Percentiles rank a stretch among this genome's conserved stretches.
These are phyloP conservation scores for Rhagophthalmus giganteus DNA, from an alignment of 2,888 invertebrate genomes.

Conservation along the genomic window DNA sequence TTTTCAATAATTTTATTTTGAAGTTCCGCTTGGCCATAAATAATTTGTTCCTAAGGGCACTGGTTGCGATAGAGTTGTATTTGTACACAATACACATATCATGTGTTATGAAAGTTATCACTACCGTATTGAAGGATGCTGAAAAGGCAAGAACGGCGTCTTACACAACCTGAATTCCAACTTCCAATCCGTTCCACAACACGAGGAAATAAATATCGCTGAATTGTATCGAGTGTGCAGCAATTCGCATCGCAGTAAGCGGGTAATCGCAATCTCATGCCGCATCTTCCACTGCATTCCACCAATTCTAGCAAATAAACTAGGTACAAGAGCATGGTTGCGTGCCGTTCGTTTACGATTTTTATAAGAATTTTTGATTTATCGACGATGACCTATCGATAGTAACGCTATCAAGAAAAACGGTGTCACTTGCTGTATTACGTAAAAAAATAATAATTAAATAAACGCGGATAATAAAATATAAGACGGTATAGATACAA, in stretches of 20 bases:
- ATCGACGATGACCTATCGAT: constrained; percentile 6
- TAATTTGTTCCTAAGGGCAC: constrained; percentile 7
- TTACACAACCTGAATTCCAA: constrained; percentile 34
- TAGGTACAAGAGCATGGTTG: constrained; percentile 24
- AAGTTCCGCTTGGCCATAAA: constrained; percentile 1
- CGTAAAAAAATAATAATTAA: constrained; percentile 4
- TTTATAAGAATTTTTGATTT: constrained; percentile 21
- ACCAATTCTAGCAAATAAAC: constrained; percentile 28
- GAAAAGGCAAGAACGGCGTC: constrained; percentile 16
- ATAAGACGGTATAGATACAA: constrained; percentile 1
- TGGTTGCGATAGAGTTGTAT: constrained; percentile 14
- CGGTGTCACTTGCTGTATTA: constrained; percentile 1
- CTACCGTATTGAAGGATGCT: constrained; percentile 20
- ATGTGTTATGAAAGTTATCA: constrained; percentile 19
- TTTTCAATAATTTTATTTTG: too few species aligned
- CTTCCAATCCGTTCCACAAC: constrained; percentile 37
- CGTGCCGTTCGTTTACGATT: constrained; percentile 19
- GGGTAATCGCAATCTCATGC: constrained; percentile 35
- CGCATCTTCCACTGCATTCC: constrained; percentile 32
- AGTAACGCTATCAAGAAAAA: constrained; percentile 4
- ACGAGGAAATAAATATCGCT: constrained; percentile 37
- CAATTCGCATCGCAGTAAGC: constrained; percentile 36
- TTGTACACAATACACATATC: constrained; percentile 15
- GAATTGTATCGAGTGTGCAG: constrained; percentile 36
- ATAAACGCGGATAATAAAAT: background rate